Evolutionary conservation across 35 echinoderm and acorn worm species (phyloP), one percentile per base, ranked within the genome.

Genomic region (Ptychodera flava): DNA sequence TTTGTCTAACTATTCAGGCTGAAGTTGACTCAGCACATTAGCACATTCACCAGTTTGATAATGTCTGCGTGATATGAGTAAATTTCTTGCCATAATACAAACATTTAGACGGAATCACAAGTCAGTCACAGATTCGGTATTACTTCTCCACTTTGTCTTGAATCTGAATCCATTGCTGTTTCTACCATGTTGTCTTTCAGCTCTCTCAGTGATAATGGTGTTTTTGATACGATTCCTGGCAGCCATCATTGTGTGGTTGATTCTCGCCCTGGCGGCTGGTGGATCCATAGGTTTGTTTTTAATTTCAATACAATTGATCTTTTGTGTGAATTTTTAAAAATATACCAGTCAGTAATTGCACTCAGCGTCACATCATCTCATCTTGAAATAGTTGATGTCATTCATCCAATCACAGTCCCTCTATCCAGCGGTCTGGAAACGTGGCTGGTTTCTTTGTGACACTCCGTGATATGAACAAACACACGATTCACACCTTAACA

Each of bases 231-330:
- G 90, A 30, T 78, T 93, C 30, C 36, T 97, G 34, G 95, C 95
- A 30, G 86, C 88, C 36, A 75, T 97, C 80, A 91, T 97, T 35
- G 95, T 97, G 15, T 97, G 95, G 95, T 27, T 93, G 37, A 97
- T 97, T 37, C 93, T 93, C 80, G 76, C 91, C 33, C 27, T 97
- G 0, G 88, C 95, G 14, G 82, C 89, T 37, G 86, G 91, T 1
- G 92, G 91, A 32, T 91, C 95, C 1, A 79, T 91, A 77, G 95
- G 95, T 97, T 36, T 28, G 82, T 30, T 30, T 10, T 0, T 34
- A 83, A 83, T 22, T 31, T 34, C 15, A 77, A 15, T 77, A n/a
- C 75, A 77, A 77, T 77, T 15, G n/a, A n/a, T n/a, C n/a, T n/a
- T n/a, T n/a, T n/a, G n/a, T n/a, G n/a, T n/a, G n/a, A n/a, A n/a